Percentiles rank a stretch among this genome's conserved stretches.
These are phyloP conservation scores for Plebejus anna DNA, from an alignment of 2,888 invertebrate species.

Conservation along the genomic window DNA sequence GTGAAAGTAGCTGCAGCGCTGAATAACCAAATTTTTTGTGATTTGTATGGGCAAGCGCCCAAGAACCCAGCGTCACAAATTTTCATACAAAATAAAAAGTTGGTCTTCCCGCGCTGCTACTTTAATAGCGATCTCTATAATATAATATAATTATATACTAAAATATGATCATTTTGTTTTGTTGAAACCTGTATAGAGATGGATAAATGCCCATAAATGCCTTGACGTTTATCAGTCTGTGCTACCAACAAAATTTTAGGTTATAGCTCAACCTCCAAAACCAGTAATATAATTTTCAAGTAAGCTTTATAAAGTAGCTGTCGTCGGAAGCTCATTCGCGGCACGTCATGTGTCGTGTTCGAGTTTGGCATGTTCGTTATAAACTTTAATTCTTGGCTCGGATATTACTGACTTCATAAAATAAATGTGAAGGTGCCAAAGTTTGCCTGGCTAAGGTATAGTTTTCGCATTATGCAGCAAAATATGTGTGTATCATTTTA, in stretches of 20 bases:
- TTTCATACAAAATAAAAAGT: too few species aligned
- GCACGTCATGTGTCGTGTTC: neutral
- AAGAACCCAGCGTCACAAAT: too few species aligned
- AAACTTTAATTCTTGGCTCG: constrained; percentile 14
- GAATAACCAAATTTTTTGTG: too few species aligned
- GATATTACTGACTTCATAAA: neutral
- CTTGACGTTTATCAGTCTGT: neutral
- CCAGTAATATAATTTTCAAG: neutral
- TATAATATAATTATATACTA: too few species aligned
- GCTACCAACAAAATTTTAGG: neutral
- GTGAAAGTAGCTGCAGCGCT: too few species aligned
- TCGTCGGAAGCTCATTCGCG: neutral
- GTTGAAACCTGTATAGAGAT: too few species aligned
- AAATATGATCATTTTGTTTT: too few species aligned
- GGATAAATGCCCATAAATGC: too few species aligned
- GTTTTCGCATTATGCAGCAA: neutral
- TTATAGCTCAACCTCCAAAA: neutral
- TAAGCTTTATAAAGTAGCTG: neutral
- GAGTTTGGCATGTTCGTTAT: constrained; percentile 13
- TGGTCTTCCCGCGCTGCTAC: too few species aligned
- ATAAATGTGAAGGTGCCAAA: constrained; percentile 2
- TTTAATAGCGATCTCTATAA: too few species aligned
- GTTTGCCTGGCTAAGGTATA: neutral
- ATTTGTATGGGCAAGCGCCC: too few species aligned
- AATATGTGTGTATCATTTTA: neutral